Base-by-base conservation (phyloP, 2,888 invertebrate species). In the Molorchus minor region DNA sequence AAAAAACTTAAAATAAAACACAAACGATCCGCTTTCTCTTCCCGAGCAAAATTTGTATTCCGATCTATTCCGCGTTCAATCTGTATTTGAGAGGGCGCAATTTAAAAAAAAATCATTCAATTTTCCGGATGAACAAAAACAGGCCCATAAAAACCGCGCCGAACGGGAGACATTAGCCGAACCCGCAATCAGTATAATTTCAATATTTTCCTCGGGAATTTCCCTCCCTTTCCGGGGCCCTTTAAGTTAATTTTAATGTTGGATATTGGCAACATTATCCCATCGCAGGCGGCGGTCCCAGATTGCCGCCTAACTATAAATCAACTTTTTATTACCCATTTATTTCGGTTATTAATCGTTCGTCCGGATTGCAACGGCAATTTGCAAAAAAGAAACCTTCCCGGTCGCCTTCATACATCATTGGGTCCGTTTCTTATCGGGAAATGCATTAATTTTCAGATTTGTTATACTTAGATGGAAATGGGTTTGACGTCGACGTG, bases 241-340 rank as follows among this genome's bases (percentile, higher is more conserved):
- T 65, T 67, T 71, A 70, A 74, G 74, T 77, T 77, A 77, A 77
- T 77, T 77, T 77, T 76, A 77, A 77, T 77, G 77, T 74, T 69
- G 61, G 73, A 73, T 76, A 76, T 76, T 74, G 77, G 76, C 73
- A 73, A 75, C 71, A 72, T 69, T 71, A 64, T 71, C 62, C 71
- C 71, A 44, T 58, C 46, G 30, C 43, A 43, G 46, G 53, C 61
- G 5, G 25, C 58, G 29, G 53, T 60, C 65, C 75, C 76, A 75
- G 76, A 76, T 75, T 75, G 76, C 73, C 66, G 57, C 67, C 58
- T 65, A 70, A 69, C 71, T 71, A 79, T 80, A 80, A 79, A 80
- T 80, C 79, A 79, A 75, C 70, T 79, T 79, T 79, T 79, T 79
- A 78, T 79, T 78, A 75, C 75, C 78, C 79, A 78, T 79, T 80